These are phyloP conservation scores for Upupa epops DNA, from an alignment of 2,113 vertebrate species.

Conservation along the genomic window DNA sequence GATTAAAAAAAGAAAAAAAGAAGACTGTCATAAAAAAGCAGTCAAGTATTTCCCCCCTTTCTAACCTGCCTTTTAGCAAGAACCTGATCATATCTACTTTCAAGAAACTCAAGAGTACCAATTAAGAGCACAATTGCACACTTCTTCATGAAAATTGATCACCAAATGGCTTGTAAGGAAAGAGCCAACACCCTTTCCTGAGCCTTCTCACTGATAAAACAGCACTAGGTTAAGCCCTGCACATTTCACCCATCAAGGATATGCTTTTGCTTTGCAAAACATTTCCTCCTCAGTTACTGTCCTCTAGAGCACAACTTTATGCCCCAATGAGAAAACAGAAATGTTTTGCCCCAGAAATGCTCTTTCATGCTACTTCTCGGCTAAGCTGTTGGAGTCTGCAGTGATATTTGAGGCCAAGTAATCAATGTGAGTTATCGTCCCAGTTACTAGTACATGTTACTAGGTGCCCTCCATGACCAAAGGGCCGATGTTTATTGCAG, in stretches of 20 bases:
- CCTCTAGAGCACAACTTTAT: not conserved
- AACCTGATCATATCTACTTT: not conserved
- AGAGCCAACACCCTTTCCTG: not conserved
- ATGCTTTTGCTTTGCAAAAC: not conserved
- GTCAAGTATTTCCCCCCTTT: not conserved
- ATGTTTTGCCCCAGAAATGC: not conserved
- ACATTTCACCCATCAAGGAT: not conserved
- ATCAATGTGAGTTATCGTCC: not conserved
- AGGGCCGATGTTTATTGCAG: not conserved
- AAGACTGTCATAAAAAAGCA: not conserved
- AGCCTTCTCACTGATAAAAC: not conserved
- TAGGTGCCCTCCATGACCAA: not conserved
- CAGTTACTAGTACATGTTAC: accelerated
- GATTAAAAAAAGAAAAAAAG: slow-evolving; percentile 22
- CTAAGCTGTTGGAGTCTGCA: not conserved
- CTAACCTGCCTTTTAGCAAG: not conserved
- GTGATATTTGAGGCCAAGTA: not conserved
- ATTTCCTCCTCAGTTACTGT: not conserved
- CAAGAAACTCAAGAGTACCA: not conserved
- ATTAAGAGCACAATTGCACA: not conserved
- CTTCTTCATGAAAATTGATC: not conserved
- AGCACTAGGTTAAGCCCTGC: not conserved
- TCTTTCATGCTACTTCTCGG: not conserved
- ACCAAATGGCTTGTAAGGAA: not conserved
- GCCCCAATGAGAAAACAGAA: not conserved